These are phyloP conservation scores for Phoxinus dragarum DNA, from an alignment of 2,797 vertebrate genomes.

Conservation along the genomic window DNA sequence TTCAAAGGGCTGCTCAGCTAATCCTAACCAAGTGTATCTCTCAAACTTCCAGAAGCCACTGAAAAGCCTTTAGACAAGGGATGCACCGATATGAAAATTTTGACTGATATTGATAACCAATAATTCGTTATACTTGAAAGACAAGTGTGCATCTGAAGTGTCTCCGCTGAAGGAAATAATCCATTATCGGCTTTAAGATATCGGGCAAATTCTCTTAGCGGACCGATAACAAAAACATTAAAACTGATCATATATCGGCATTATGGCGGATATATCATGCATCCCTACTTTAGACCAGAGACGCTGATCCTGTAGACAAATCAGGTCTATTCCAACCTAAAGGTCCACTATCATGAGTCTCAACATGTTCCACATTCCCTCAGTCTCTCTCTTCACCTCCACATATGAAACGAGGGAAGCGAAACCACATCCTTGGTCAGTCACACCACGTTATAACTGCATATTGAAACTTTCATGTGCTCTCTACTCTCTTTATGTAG, in stretches of 20 bases:
- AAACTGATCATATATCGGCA: too few relatives aligned
- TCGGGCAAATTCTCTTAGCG: too few relatives aligned
- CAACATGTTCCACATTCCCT: conserved; percentile 56
- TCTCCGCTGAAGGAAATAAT: too few relatives aligned
- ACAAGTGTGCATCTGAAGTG: too few relatives aligned
- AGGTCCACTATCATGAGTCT: conserved; percentile 64
- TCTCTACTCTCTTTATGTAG: conserved; percentile 27
- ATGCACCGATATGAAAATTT: conserved; percentile 38
- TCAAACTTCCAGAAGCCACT: not conserved
- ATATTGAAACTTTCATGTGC: conserved; percentile 12
- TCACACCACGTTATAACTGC: conserved; percentile 28
- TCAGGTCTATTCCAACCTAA: conserved; percentile 63
- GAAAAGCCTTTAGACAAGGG: conserved; percentile 14
- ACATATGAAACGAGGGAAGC: not conserved
- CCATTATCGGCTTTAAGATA: too few relatives aligned
- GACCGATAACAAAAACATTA: too few relatives aligned
- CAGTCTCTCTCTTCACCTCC: not conserved
- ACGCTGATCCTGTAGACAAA: conserved; percentile 70
- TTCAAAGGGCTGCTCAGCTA: not conserved
- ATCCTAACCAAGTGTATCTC: not conserved
- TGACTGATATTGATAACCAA: too few relatives aligned
- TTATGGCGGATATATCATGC: too few relatives aligned
- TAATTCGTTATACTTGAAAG: too few relatives aligned
- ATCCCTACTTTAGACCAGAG: conserved; percentile 19
- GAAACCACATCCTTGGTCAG: not conserved